Evolutionary conservation across 2,888 invertebrate genomes (phyloP).

Genomic region (Lobophora halterata): DNA sequence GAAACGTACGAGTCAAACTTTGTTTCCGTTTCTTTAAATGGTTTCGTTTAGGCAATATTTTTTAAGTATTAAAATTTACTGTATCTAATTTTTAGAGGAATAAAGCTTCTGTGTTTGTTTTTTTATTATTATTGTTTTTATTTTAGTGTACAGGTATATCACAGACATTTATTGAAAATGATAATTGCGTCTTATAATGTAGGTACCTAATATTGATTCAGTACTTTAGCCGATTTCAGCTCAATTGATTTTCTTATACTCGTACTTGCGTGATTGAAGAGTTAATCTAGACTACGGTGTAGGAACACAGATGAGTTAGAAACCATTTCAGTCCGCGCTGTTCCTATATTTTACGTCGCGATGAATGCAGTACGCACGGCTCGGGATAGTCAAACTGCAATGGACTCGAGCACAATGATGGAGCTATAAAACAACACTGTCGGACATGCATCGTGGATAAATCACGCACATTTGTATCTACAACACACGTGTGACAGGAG

Average conservation of each 20-base stretch:
- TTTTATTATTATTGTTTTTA: no score
- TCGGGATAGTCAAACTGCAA: slow-evolving; percentile 19
- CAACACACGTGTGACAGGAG: slow-evolving; percentile 48
- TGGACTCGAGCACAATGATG: slow-evolving; percentile 52
- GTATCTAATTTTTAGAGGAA: slow-evolving; percentile 22
- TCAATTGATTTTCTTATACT: no score
- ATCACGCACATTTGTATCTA: slow-evolving; percentile 57
- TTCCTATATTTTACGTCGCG: slow-evolving; percentile 3
- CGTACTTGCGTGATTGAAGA: no score
- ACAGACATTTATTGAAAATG: no score
- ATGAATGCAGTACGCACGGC: slow-evolving; percentile 19
- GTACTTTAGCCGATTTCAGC: no score
- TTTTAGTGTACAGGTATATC: no score
- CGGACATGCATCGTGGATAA: slow-evolving; percentile 57
- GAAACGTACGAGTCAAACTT: slow-evolving; percentile 54
- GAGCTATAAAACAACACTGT: slow-evolving; percentile 59
- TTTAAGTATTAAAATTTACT: slow-evolving; percentile 14
- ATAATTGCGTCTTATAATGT: no score
- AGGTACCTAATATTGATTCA: no score
- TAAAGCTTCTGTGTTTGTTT: no score
- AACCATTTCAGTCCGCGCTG: no score
- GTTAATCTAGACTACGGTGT: no score
- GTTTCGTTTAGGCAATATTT: slow-evolving; percentile 16
- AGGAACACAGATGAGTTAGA: no score
- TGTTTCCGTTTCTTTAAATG: slow-evolving; percentile 39